Base-by-base conservation (phyloP, 2,113 vertebrate genomes). In the Amia ocellicauda region DNA sequence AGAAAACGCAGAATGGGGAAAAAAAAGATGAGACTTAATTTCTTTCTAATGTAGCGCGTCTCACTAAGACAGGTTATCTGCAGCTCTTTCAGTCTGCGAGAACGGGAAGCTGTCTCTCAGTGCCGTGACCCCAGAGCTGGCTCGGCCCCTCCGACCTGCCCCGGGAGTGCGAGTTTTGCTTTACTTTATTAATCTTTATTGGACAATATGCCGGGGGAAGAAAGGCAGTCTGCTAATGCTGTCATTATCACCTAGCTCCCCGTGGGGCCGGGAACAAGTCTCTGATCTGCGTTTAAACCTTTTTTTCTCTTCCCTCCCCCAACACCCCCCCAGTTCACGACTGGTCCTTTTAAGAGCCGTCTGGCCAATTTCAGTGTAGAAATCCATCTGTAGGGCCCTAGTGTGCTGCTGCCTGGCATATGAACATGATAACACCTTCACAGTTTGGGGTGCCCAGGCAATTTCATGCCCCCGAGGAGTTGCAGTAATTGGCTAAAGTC, bases 401-500 rank as follows among this genome's bases (percentile, higher is more conserved):
- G 51, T 20, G 20, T 17, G 24, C 41, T 10, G 47, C 54, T 36
- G 51, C 45, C 57, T 13, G 58, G 41, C 50, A 11, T 28, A 54
- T 58, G 63, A 61, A 70, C 64, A 61, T 66, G 63, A 71, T 56
- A 63, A 64, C 36, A 59, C 63, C 55, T 58, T 51, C 58, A 47
- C 50, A n/a, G 50, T 28, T 47, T 19, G 29, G 61, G 56, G 52
- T 47, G 50, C 56, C 50, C 7, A 53, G 54, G 55, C 58, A 64
- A 58, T 72, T 70, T 70, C 67, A 58, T 60, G 61, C 75, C 60
- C 51, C 47, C 20, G 47, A 57, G 71, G 56, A 71, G 65, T 59
- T 74, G 68, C 74, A 75, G 73, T 75, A 76, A 74, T 67, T 52
- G 51, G 55, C 60, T 60, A 28, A 20, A 40, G 62, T 62, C 63